Percentiles rank a stretch among this genome's conserved stretches.
Conservation (phyloP, 2,113 vertebrate genomes). For the Chloroceryle aenea region DNA sequence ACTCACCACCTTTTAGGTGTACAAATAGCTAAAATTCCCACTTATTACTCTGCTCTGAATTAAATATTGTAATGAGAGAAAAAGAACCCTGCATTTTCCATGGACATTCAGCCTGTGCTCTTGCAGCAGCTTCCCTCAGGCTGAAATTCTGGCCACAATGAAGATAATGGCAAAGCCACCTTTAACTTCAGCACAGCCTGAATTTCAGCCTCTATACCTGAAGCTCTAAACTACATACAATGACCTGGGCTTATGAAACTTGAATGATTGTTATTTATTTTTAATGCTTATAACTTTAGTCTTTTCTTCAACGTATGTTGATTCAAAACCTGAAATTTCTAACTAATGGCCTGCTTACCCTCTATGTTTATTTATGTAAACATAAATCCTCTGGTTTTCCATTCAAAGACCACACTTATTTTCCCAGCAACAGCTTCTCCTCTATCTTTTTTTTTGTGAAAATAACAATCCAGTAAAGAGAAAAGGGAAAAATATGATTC, state of each 20-base stretch:
- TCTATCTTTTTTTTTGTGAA: not conserved
- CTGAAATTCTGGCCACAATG: not conserved
- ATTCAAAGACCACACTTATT: not conserved
- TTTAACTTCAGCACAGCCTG: not conserved
- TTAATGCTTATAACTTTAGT: not conserved
- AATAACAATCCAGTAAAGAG: not conserved
- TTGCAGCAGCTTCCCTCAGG: not conserved
- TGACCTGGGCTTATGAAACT: not conserved
- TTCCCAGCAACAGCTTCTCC: not conserved
- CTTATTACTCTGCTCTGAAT: not conserved
- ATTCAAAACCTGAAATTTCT: conserved; percentile 3
- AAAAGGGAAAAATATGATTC: not conserved
- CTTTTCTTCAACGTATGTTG: not conserved
- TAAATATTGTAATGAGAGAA: not conserved
- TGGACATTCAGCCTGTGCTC: not conserved
- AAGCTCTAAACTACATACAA: not conserved
- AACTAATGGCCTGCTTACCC: not conserved
- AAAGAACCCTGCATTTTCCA: not conserved
- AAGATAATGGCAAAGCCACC: not conserved
- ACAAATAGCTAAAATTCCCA: not conserved
- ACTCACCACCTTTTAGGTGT: not conserved
- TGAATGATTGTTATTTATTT: conserved; percentile 11
- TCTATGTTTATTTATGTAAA: not conserved
- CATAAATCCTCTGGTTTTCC: not conserved
- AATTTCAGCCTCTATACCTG: not conserved